These are phyloP conservation scores for Cephus sareptanus DNA, from an alignment of 2,888 invertebrate species.

Conservation along the genomic window DNA sequence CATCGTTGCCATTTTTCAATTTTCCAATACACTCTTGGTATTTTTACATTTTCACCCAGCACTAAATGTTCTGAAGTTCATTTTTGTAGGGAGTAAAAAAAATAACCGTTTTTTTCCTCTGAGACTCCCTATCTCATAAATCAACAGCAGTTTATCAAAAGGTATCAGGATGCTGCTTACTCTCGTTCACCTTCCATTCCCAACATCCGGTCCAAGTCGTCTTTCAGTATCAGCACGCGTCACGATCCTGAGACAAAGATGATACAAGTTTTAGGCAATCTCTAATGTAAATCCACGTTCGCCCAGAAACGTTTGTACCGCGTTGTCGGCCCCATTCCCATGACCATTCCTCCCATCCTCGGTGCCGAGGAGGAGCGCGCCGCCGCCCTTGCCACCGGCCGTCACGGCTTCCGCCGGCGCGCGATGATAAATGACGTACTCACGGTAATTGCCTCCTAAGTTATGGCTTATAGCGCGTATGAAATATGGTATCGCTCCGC, in stretches of 20 bases:
- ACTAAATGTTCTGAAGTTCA: neutral
- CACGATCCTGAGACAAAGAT: neutral
- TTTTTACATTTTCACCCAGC: neutral
- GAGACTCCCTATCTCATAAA: neutral
- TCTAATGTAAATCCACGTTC: conserved; percentile 21
- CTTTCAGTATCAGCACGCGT: conserved; percentile 3
- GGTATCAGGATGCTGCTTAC: neutral
- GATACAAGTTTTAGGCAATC: conserved; percentile 13
- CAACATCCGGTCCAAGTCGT: neutral
- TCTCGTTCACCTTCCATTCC: conserved; percentile 1
- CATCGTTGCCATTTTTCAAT: neutral
- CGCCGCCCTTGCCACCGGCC: conserved; percentile 35
- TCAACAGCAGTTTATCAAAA: neutral
- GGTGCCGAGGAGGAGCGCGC: conserved; percentile 19
- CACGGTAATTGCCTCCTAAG: conserved; percentile 72
- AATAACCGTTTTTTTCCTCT: neutral
- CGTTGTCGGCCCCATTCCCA: conserved; percentile 16
- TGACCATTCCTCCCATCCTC: conserved; percentile 16
- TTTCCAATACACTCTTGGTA: neutral
- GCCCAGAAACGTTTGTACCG: conserved; percentile 16
- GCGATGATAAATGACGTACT: conserved; percentile 72
- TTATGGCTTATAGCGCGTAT: conserved; percentile 71
- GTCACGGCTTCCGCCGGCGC: conserved; percentile 40
- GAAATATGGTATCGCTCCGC: conserved; percentile 72
- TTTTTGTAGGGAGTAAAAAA: neutral